Conservation (phyloP, 1,140 invertebrate genomes). For the Magallana ariakensis region DNA sequence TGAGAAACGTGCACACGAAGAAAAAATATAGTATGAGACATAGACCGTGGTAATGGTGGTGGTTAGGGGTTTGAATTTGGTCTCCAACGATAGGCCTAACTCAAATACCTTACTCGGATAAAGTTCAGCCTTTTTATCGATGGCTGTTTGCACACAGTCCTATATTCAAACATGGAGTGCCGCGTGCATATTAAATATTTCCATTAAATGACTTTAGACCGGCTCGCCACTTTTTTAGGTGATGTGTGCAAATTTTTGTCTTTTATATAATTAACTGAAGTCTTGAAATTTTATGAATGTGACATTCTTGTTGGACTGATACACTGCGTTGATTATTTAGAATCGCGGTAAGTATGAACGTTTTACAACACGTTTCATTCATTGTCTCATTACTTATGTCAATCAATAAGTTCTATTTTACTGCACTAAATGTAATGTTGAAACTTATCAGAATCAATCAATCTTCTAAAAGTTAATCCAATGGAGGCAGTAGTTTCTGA, state of each 20-base stretch:
- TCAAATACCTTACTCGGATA: too few relatives aligned
- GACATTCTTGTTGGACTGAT: too few relatives aligned
- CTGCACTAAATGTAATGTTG: too few relatives aligned
- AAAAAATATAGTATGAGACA: too few relatives aligned
- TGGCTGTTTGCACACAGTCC: conserved; percentile 26
- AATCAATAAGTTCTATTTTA: too few relatives aligned
- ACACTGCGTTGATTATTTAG: neutral
- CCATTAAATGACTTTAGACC: neutral
- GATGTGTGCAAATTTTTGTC: conserved; percentile 21
- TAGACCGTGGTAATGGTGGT: too few relatives aligned
- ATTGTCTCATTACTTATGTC: neutral
- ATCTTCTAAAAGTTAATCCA: too few relatives aligned
- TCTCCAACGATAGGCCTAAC: too few relatives aligned
- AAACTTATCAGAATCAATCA: too few relatives aligned
- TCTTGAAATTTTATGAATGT: conserved; percentile 1
- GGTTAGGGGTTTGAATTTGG: too few relatives aligned
- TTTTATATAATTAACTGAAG: neutral
- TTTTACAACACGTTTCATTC: neutral
- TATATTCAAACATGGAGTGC: neutral
- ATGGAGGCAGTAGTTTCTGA: too few relatives aligned
- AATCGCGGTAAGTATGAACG: neutral
- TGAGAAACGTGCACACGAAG: too few relatives aligned
- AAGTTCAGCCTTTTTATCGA: neutral
- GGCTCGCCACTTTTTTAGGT: neutral
- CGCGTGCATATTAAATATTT: conserved; percentile 36